A percentile compares a stretch with the other conserved stretches of the same genome.
phyloP scores from a whole-genome alignment of 2,797 vertebrate species.

The Euthynnus affinis region DNA sequence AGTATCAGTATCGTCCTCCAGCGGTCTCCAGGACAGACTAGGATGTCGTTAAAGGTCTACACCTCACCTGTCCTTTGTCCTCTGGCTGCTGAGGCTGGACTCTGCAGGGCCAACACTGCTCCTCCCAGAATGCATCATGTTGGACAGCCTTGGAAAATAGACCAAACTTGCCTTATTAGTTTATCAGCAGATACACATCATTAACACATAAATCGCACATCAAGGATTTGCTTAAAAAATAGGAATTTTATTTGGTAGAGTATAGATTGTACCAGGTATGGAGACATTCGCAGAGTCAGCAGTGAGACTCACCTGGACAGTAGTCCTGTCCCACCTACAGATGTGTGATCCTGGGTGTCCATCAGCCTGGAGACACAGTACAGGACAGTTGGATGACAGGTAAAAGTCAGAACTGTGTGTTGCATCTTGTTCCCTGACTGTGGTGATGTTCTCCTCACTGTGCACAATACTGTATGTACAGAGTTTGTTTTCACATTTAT shows the following conservation, averaged over 20 bases:
- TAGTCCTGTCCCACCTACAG: conserved; percentile 71
- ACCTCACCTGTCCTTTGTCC: conserved; percentile 76
- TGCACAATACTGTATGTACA: too few relatives aligned
- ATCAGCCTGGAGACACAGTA: conserved; percentile 35
- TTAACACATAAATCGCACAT: too few relatives aligned
- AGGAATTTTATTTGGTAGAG: background rate
- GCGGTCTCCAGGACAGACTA: background rate
- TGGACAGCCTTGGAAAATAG: conserved; percentile 78
- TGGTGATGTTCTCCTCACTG: too few relatives aligned
- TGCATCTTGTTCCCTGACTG: too few relatives aligned
- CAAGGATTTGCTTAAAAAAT: background rate
- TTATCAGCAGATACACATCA: background rate
- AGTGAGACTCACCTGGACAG: conserved; percentile 83
- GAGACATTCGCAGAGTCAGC: background rate
- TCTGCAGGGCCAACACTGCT: conserved; percentile 77
- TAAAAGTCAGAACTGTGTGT: too few relatives aligned
- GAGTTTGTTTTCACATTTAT: too few relatives aligned
- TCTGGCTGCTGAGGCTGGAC: conserved; percentile 73
- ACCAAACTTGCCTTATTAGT: background rate
- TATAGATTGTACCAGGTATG: background rate
- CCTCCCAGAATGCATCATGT: conserved; percentile 76
- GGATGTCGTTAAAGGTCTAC: background rate
- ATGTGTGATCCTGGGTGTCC: conserved; percentile 40
- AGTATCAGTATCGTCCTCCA: too few relatives aligned
- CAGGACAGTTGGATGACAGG: background rate